Evolutionary conservation across 1,140 invertebrate species (phyloP).

Genomic region (Homalodisca vitripennis): DNA sequence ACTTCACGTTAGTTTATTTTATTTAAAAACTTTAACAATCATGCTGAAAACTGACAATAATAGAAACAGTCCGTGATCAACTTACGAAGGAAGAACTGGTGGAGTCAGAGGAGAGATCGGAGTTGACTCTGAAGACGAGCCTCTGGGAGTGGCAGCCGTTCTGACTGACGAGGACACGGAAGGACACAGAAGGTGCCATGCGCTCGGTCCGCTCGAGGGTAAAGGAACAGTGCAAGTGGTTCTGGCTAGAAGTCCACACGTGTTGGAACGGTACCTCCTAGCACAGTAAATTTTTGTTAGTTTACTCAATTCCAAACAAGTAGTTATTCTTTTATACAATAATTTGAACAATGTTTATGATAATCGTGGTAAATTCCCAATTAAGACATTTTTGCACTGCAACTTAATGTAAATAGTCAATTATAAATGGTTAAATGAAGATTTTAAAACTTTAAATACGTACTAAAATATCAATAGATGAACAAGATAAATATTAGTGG

Average conservation of each 20-base stretch:
- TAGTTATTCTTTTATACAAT: neutral
- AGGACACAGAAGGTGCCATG: conserved; percentile 51
- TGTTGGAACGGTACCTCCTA: conserved; percentile 87
- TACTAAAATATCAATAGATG: neutral
- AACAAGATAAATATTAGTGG: neutral
- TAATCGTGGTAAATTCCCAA: neutral
- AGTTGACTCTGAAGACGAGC: conserved; percentile 54
- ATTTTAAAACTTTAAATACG: neutral
- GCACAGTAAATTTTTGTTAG: too few species aligned
- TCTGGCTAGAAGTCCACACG: conserved; percentile 88
- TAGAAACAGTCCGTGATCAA: too few species aligned
- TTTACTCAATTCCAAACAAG: too few species aligned
- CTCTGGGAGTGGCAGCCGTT: conserved; percentile 54
- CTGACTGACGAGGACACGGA: conserved; percentile 55
- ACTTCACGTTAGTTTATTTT: neutral
- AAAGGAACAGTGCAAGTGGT: conserved; percentile 85
- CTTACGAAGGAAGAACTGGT: conserved; percentile 37
- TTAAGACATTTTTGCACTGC: neutral
- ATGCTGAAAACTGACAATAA: too few species aligned
- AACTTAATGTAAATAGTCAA: neutral
- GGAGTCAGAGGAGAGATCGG: conserved; percentile 50
- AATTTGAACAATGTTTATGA: neutral
- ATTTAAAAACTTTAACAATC: neutral
- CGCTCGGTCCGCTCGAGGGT: conserved; percentile 64
- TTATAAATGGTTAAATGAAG: neutral